phyloP scores from a whole-genome alignment of 2,888 invertebrate species.

The Drosophila villosipedis region DNA sequence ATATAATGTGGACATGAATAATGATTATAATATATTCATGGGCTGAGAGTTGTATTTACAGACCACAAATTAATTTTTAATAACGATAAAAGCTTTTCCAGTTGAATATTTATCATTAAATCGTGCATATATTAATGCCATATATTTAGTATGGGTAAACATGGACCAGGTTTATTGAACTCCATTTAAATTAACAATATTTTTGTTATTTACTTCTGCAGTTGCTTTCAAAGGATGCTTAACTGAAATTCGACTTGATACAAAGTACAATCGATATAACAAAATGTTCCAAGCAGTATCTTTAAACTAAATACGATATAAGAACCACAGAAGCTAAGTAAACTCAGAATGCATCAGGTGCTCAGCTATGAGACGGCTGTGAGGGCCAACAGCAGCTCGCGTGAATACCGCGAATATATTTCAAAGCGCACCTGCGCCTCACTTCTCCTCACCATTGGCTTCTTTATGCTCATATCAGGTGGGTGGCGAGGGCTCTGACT shows the following conservation, averaged over 20 bases:
- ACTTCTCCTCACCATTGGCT: conserved; percentile 83
- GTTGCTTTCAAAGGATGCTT: conserved; percentile 3
- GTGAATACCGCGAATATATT: conserved; percentile 84
- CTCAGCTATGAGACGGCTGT: conserved; percentile 85
- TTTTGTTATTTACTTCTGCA: conserved; percentile 17
- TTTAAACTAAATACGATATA: conserved; percentile 9
- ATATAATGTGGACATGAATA: not conserved
- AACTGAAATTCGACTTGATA: conserved; percentile 11
- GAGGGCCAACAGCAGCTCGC: conserved; percentile 83
- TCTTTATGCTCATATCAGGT: conserved; percentile 85
- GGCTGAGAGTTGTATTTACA: not conserved
- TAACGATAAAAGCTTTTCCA: conserved; percentile 13
- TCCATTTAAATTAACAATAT: not conserved
- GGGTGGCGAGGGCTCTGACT: conserved; percentile 28
- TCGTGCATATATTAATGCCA: not conserved
- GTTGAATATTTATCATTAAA: not conserved
- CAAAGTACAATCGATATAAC: conserved; percentile 37
- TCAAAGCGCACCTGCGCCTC: conserved; percentile 84
- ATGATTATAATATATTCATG: not conserved
- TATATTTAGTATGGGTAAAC: not conserved
- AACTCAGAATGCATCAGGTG: conserved; percentile 84
- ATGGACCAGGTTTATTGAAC: not conserved
- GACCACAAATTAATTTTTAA: conserved; percentile 2
- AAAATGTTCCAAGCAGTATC: conserved; percentile 41
- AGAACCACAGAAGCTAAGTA: not conserved